These are phyloP conservation scores for Nyleta sp. DNA, from an alignment of 2,888 invertebrate species.

Conservation along the genomic window DNA sequence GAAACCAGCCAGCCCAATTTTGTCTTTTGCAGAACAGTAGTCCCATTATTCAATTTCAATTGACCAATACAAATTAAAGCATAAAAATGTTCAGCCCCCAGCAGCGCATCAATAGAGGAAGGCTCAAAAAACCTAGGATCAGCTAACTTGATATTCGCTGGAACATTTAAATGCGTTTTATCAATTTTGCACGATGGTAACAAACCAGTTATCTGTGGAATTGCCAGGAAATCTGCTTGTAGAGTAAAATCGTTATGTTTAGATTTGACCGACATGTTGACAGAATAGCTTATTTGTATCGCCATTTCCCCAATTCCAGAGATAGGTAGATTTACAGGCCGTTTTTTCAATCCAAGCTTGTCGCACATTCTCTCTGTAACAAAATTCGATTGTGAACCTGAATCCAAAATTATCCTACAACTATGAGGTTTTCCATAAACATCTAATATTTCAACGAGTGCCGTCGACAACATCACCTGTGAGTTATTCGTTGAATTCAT, in stretches of 20 bases:
- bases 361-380: slow-evolving; percentile 2
- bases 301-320: not conserved
- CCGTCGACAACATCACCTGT: slow-evolving; percentile 25
- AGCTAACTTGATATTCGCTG: slow-evolving; percentile 31
- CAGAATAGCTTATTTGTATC: not conserved
- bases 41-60: slow-evolving; percentile 17
- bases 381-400: slow-evolving; percentile 32
- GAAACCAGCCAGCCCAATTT: slow-evolving; percentile 36
- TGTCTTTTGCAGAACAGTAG: slow-evolving; percentile 30
- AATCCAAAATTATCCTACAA: slow-evolving; percentile 36
- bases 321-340: slow-evolving; percentile 3
- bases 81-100: slow-evolving; percentile 34
- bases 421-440: slow-evolving; percentile 1
- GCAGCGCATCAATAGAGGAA: slow-evolving; percentile 12
- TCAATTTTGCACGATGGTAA: not conserved
- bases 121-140: slow-evolving; percentile 36
- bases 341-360: not conserved
- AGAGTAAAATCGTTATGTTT: slow-evolving; percentile 8
- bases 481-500: slow-evolving; percentile 12
- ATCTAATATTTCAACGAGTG: slow-evolving; percentile 27
- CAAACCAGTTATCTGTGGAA: slow-evolving; percentile 22
- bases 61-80: slow-evolving; percentile 28
- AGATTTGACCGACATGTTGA: slow-evolving; percentile 1
- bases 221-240: slow-evolving; percentile 10
- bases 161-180: not conserved